Evolutionary conservation across 2,888 invertebrate genomes (phyloP).

Genomic region (Erebia palarica): DNA sequence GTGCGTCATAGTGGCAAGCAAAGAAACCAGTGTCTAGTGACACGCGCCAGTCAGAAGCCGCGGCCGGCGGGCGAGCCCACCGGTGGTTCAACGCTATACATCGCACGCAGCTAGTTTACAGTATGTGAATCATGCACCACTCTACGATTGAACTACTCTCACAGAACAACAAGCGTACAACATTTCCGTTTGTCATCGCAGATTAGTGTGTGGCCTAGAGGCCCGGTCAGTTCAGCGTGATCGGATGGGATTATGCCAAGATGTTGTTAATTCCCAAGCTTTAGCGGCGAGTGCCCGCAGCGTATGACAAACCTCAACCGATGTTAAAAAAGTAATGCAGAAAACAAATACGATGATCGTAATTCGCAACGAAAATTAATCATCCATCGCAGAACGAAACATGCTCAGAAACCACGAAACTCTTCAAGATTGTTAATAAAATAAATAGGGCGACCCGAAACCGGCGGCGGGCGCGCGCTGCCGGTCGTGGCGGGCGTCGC

Average conservation of each 20-base stretch:
- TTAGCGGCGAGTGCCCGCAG: conserved; percentile 19
- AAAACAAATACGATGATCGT: conserved; percentile 33
- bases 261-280: conserved; percentile 30
- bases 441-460: conserved; percentile 52
- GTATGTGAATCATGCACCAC: conserved; percentile 46
- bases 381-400: conserved; percentile 55
- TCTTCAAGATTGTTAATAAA: conserved; percentile 56
- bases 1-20: conserved; percentile 23
- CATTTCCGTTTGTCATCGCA: conserved; percentile 30
- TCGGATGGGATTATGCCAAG: conserved; percentile 12
- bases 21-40: conserved; percentile 14
- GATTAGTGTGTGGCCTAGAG: conserved; percentile 29
- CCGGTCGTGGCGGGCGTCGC: conserved; percentile 42
- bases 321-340: conserved; percentile 32
- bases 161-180: conserved; percentile 41
- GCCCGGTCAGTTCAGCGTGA: conserved; percentile 11
- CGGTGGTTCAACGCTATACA: conserved; percentile 18
- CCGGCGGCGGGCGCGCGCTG: conserved; percentile 49
- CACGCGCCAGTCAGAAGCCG: conserved; percentile 17
- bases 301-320: conserved; percentile 34
- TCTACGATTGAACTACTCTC: conserved; percentile 44
- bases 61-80: too few species aligned
- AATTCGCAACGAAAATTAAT: conserved; percentile 52
- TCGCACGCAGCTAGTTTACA: conserved; percentile 26
- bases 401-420: conserved; percentile 61